Evolutionary conservation across 2,888 invertebrate species (phyloP).

Genomic region (Magallana nippona): DNA sequence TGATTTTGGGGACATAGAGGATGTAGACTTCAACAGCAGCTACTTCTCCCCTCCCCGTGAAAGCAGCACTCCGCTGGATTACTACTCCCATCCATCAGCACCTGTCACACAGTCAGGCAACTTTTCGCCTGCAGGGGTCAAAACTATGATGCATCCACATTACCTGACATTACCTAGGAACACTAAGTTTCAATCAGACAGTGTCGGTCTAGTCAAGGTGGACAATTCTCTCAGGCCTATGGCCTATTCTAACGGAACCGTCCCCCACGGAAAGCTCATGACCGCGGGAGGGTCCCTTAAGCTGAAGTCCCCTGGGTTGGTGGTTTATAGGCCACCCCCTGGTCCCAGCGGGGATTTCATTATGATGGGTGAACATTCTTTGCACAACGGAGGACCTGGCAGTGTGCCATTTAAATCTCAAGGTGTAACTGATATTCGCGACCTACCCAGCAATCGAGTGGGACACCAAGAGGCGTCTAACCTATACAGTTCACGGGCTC

Average conservation of each 20-base stretch:
- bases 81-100: slow-evolving; percentile 38
- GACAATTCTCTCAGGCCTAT: slow-evolving; percentile 42
- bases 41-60: slow-evolving; percentile 23
- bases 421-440: slow-evolving; percentile 38
- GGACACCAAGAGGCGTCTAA: slow-evolving; percentile 34
- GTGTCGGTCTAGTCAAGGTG: slow-evolving; percentile 33
- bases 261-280: slow-evolving; percentile 36
- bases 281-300: slow-evolving; percentile 34
- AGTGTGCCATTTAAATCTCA: slow-evolving; percentile 48
- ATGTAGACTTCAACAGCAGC: background rate
- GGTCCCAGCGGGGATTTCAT: slow-evolving; percentile 54
- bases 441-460: slow-evolving; percentile 38
- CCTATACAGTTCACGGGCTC: slow-evolving; percentile 62
- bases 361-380: slow-evolving; percentile 57
- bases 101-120: slow-evolving; percentile 38
- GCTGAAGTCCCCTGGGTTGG: slow-evolving; percentile 47
- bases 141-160: slow-evolving; percentile 50
- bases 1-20: slow-evolving; percentile 41
- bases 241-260: slow-evolving; percentile 47
- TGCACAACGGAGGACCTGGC: slow-evolving; percentile 43
- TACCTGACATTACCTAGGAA: slow-evolving; percentile 52
- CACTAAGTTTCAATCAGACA: slow-evolving; percentile 41
- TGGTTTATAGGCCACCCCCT: slow-evolving; percentile 57
- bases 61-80: slow-evolving; percentile 40
- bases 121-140: slow-evolving; percentile 48